phyloP scores from a whole-genome alignment of 2,888 invertebrate genomes.

The Digitonthophagus gazella region DNA sequence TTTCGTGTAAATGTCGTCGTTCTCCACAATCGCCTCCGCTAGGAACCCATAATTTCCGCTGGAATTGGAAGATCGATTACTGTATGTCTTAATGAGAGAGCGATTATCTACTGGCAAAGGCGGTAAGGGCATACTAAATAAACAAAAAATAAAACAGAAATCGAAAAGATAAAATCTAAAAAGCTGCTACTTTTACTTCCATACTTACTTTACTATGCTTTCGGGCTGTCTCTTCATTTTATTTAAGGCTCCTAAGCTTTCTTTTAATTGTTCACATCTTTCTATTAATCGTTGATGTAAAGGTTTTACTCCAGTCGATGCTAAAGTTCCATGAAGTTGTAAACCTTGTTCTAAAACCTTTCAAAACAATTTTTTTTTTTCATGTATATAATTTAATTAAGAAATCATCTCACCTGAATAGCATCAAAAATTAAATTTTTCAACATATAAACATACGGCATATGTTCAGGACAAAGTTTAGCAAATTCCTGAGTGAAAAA shows the following conservation, averaged over 20 bases:
- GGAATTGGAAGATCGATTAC: slow-evolving; percentile 49
- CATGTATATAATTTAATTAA: background rate
- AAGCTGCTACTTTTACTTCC: background rate
- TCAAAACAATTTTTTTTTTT: background rate
- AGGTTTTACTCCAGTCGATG: slow-evolving; percentile 86
- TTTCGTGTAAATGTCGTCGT: slow-evolving; percentile 69
- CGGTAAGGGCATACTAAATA: slow-evolving; percentile 72
- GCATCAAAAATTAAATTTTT: slow-evolving; percentile 74
- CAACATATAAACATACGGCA: slow-evolving; percentile 58
- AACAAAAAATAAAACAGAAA: slow-evolving; percentile 20
- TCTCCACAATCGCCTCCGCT: slow-evolving; percentile 47
- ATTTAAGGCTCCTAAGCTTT: slow-evolving; percentile 67
- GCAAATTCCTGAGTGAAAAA: slow-evolving; percentile 83
- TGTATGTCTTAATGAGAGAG: slow-evolving; percentile 42
- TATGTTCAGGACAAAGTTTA: slow-evolving; percentile 58
- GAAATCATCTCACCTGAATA: slow-evolving; percentile 57
- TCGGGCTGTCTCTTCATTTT: slow-evolving; percentile 66
- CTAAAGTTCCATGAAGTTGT: slow-evolving; percentile 79
- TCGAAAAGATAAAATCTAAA: slow-evolving; percentile 22
- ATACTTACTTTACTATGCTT: slow-evolving; percentile 75
- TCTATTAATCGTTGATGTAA: slow-evolving; percentile 86
- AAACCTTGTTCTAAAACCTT: slow-evolving; percentile 76
- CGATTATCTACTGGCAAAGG: slow-evolving; percentile 72
- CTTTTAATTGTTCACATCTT: slow-evolving; percentile 79
- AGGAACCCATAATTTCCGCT: slow-evolving; percentile 54